Evolutionary conservation across 2,888 invertebrate species (phyloP).

Genomic region (Dorcus parallelipipedus): DNA sequence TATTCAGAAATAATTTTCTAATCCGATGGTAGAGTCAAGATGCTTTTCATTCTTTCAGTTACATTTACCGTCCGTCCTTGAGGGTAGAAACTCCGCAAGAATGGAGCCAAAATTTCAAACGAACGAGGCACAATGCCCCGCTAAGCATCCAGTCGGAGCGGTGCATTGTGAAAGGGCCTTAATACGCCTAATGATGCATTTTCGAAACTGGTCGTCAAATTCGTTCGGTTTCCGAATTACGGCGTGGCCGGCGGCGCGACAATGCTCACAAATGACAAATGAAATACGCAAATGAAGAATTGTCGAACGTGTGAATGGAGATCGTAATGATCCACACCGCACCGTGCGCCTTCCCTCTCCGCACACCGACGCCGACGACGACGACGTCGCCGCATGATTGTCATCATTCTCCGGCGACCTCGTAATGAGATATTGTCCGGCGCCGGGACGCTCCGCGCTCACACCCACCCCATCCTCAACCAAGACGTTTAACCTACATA

Average conservation of each 20-base stretch:
- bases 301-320: constrained; percentile 51
- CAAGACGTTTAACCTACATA: too few relatives aligned
- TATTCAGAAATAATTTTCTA: too few relatives aligned
- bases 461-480: background rate
- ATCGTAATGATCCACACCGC: constrained; percentile 47
- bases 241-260: constrained; percentile 33
- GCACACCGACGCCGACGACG: constrained; percentile 10
- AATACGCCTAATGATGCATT: constrained; percentile 27
- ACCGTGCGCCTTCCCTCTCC: constrained; percentile 21
- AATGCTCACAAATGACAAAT: constrained; percentile 55
- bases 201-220: constrained; percentile 23
- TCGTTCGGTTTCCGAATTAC: constrained; percentile 27
- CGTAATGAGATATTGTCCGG: constrained; percentile 36
- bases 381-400: constrained; percentile 28
- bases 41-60: too few relatives aligned
- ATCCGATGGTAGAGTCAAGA: too few relatives aligned
- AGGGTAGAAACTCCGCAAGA: too few relatives aligned
- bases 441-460: constrained; percentile 23
- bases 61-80: too few relatives aligned
- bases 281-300: constrained; percentile 57
- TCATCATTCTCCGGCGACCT: constrained; percentile 33
- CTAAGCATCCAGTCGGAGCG: background rate
- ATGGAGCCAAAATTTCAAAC: background rate
- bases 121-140: constrained; percentile 14
- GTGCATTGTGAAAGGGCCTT: constrained; percentile 12